Conservation (phyloP, 2,113 vertebrate species). For the Cinclus cinclus region DNA sequence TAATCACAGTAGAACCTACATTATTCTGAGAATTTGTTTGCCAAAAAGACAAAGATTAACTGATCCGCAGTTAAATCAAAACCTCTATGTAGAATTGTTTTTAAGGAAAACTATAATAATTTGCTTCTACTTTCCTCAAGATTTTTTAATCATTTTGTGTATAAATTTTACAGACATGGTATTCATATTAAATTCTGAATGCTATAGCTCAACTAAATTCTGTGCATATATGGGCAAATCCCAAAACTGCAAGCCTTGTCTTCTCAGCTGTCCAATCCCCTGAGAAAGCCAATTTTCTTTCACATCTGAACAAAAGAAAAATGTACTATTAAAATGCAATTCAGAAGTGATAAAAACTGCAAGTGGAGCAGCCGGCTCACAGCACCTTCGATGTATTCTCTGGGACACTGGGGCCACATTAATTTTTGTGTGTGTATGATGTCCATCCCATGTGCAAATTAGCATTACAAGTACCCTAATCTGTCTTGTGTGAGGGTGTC, state of each 20-base stretch:
- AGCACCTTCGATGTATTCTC: conserved; percentile 76
- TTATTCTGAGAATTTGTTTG: not conserved
- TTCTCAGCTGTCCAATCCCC: conserved; percentile 72
- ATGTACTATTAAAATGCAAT: conserved; percentile 85
- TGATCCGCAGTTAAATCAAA: not conserved
- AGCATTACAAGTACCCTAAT: conserved; percentile 80
- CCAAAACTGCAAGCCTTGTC: conserved; percentile 65
- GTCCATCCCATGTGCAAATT: conserved; percentile 84
- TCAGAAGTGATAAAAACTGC: conserved; percentile 82
- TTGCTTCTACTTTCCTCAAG: not conserved
- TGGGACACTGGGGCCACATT: conserved; percentile 82
- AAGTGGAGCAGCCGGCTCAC: conserved; percentile 78
- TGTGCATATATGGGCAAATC: conserved; percentile 44
- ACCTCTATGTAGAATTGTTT: not conserved
- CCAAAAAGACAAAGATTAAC: not conserved
- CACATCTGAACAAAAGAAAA: conserved; percentile 83
- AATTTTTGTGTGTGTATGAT: conserved; percentile 78
- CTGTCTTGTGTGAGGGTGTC: conserved; percentile 79
- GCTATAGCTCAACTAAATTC: conserved; percentile 44
- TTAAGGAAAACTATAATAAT: not conserved
- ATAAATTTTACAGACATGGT: not conserved
- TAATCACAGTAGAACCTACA: not conserved
- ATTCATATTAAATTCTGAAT: conserved; percentile 21
- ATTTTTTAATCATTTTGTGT: not conserved
- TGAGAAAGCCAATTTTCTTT: conserved; percentile 83